Evolutionary conservation across 2,113 vertebrate genomes (phyloP).

Genomic region (Furnarius figulus): DNA sequence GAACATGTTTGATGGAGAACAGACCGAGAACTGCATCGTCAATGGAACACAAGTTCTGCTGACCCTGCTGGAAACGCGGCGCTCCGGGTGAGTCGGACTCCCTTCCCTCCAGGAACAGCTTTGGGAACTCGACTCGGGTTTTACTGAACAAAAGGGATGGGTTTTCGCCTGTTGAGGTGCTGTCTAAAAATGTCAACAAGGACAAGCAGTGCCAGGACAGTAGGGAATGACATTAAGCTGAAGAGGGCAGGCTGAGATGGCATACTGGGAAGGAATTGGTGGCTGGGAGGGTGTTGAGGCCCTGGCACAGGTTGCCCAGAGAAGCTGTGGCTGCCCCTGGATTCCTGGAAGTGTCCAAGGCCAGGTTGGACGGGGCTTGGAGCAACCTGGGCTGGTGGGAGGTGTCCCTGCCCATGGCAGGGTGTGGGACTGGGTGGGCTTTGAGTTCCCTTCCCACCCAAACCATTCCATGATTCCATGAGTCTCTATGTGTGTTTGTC

Average conservation of each 20-base stretch:
- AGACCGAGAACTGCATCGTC: slow-evolving; percentile 88
- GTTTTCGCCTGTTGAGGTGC: background rate
- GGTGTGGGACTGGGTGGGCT: background rate
- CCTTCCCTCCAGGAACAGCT: fast-evolving
- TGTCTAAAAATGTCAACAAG: background rate
- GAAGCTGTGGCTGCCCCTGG: too few relatives aligned
- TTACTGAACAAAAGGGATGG: fast-evolving
- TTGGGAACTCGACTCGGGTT: too few relatives aligned
- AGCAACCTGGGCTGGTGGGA: background rate
- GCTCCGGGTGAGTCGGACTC: slow-evolving; percentile 82
- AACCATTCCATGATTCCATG: background rate
- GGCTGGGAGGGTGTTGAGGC: background rate
- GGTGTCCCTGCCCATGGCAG: background rate
- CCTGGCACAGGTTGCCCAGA: background rate
- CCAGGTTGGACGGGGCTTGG: background rate
- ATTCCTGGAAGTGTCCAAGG: background rate
- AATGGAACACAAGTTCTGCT: slow-evolving; percentile 93
- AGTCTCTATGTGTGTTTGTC: background rate
- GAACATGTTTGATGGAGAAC: slow-evolving; percentile 91
- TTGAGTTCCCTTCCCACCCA: background rate
- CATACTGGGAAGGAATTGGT: background rate
- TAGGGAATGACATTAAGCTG: background rate
- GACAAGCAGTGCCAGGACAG: background rate
- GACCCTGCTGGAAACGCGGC: slow-evolving; percentile 89
- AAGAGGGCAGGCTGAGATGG: background rate